Evolutionary conservation across 2,797 vertebrate species (phyloP).

Genomic region (Leucoraja ocellata): DNA sequence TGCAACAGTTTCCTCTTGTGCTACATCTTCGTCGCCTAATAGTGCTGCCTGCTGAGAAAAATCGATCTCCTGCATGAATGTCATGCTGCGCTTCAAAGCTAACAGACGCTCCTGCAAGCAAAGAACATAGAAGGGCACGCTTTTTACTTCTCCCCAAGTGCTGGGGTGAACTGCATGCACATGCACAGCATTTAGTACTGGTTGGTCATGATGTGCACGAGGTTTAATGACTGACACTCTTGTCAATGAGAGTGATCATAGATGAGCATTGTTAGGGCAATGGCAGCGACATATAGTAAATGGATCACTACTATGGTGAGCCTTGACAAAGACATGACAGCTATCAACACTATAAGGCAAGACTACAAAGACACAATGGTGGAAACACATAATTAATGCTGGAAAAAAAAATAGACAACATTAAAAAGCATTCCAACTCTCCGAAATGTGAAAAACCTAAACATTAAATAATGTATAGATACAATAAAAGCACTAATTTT

Average conservation of each 20-base stretch:
- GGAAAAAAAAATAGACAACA: neutral
- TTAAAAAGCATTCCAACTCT: neutral
- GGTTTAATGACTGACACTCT: constrained; percentile 22
- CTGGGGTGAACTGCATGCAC: constrained; percentile 38
- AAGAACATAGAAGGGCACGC: constrained; percentile 65
- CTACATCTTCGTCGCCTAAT: constrained; percentile 82
- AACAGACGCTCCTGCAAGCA: constrained; percentile 88
- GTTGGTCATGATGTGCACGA: constrained; percentile 25
- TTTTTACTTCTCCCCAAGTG: constrained; percentile 60
- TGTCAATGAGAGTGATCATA: constrained; percentile 22
- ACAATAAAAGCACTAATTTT: neutral
- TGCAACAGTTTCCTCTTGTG: constrained; percentile 72
- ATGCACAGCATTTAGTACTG: constrained; percentile 32
- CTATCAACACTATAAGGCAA: constrained; percentile 15
- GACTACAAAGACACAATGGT: neutral
- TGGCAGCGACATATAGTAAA: neutral
- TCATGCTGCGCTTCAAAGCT: constrained; percentile 98
- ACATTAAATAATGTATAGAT: neutral
- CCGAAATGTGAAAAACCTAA: neutral
- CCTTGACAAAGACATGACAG: neutral
- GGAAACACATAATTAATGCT: constrained; percentile 9
- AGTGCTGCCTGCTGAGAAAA: constrained; percentile 96
- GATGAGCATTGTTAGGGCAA: neutral
- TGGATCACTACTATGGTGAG: constrained; percentile 8
- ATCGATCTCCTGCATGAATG: constrained; percentile 99